Evolutionary conservation across 2,888 invertebrate genomes (phyloP).

Genomic region (Ichneumon xanthorius): DNA sequence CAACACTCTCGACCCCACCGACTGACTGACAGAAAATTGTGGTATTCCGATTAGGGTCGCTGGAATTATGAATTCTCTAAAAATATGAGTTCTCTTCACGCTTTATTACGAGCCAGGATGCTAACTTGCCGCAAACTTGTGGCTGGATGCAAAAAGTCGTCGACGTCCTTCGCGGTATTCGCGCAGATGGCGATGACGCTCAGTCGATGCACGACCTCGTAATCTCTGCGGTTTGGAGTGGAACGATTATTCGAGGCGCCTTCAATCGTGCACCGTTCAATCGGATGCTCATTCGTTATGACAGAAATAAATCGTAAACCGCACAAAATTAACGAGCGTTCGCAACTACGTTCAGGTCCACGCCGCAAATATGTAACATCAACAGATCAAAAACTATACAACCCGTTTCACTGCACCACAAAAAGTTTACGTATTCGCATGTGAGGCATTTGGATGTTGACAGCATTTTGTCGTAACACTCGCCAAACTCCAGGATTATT

Average conservation of each 20-base stretch:
- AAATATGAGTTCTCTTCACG: not conserved
- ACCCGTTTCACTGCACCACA: no score
- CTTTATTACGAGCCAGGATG: slow-evolving; percentile 1
- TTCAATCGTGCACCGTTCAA: not conserved
- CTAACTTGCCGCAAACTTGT: slow-evolving; percentile 29
- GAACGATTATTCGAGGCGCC: slow-evolving; percentile 16
- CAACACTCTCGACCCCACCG: slow-evolving; percentile 15
- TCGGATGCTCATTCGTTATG: no score
- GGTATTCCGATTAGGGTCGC: not conserved
- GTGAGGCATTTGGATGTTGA: no score
- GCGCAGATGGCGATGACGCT: not conserved
- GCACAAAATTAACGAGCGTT: no score
- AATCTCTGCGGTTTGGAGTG: slow-evolving; percentile 30
- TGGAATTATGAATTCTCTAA: not conserved
- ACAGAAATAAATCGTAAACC: no score
- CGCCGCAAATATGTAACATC: no score
- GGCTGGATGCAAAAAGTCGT: not conserved
- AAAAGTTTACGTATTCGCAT: no score
- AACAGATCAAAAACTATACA: no score
- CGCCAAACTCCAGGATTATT: not conserved
- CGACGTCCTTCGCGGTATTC: not conserved
- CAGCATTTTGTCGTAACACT: no score
- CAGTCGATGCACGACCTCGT: not conserved
- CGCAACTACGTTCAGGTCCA: no score
- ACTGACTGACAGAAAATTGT: not conserved